Evolutionary conservation across 2,113 vertebrate genomes (phyloP).

Genomic region (human): GRCh38 chr15:84054001-84054500

Average conservation of each 20-base stretch:
- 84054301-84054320: neutral
- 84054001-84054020: constrained; percentile 78
- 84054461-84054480: neutral
- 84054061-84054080: constrained; percentile 58
- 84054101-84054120: constrained; percentile 1
- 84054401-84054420: neutral
- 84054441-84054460: neutral
- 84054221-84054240: neutral
- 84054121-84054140: neutral
- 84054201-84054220: neutral
- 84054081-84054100: constrained; percentile 8
- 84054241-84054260: neutral
- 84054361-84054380: neutral
- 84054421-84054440: neutral
- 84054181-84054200: neutral
- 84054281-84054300: neutral
- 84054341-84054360: neutral
- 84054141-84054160: neutral
- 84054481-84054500: neutral
- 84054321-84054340: neutral
- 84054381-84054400: neutral
- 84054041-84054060: constrained; percentile 87
- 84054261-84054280: neutral
- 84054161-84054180: neutral
- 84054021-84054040: constrained; percentile 84